These are phyloP conservation scores for Euthynnus affinis DNA, from an alignment of 2,797 vertebrate species.

Conservation along the genomic window DNA sequence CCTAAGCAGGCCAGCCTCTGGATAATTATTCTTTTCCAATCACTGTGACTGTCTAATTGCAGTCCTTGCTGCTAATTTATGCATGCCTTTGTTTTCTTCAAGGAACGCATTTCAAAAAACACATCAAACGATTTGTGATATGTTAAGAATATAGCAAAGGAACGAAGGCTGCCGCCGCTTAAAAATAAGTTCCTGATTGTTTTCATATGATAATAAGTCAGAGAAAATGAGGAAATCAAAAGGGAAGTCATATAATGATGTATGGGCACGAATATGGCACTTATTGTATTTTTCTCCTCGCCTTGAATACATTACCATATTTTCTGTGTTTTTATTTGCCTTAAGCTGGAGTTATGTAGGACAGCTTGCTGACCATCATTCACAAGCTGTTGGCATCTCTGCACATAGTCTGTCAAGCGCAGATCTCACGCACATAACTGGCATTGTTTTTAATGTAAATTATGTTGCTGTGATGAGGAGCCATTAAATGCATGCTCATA, in stretches of 20 bases:
- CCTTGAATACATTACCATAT: constrained; percentile 83
- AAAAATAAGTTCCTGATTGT: constrained; percentile 85
- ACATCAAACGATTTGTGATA: constrained; percentile 86
- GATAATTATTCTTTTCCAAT: constrained; percentile 85
- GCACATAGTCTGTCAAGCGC: constrained; percentile 49
- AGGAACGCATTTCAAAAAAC: constrained; percentile 79
- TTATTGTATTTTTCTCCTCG: constrained; percentile 77
- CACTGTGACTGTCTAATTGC: constrained; percentile 84
- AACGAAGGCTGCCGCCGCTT: constrained; percentile 72
- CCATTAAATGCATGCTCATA: constrained; percentile 63
- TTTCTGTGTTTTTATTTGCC: constrained; percentile 71
- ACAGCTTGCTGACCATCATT: constrained; percentile 80
- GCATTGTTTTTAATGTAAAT: constrained; percentile 76
- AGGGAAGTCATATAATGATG: constrained; percentile 78
- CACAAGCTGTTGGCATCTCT: constrained; percentile 72
- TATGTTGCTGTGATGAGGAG: constrained; percentile 63
- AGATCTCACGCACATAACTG: constrained; percentile 53
- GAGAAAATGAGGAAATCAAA: constrained; percentile 80
- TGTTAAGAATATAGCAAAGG: constrained; percentile 78
- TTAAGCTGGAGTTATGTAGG: constrained; percentile 78
- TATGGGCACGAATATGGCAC: constrained; percentile 76
- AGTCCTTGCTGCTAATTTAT: constrained; percentile 83
- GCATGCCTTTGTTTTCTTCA: constrained; percentile 85
- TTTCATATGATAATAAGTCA: constrained; percentile 84
- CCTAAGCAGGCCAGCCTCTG: constrained; percentile 74